Base-by-base conservation (phyloP, 2,113 vertebrate genomes). In the Hemichromis elongatus region DNA sequence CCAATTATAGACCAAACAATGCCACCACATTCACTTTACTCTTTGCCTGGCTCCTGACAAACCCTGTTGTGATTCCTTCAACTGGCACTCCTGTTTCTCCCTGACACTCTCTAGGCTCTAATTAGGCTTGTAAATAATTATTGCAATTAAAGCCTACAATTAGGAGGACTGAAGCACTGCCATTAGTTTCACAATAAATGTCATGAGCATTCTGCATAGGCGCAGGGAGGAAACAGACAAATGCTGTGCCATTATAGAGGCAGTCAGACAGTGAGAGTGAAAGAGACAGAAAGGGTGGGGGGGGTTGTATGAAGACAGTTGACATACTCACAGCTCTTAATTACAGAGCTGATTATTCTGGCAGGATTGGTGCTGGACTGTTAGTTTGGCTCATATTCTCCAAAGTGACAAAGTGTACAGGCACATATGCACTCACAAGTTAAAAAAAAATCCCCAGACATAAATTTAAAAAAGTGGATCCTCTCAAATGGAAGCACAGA, bases 121-220 rank as follows among this genome's bases (percentile, higher is more conserved):
- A 96, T 96, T 96, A 96, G 95, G 92, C 96, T 95, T 95, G 96
- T 96, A 96, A 96, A 96, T 96, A 96, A 96, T 96, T 94, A 96
- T 96, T 96, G 96, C 96, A 96, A 96, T 96, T 96, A 96, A 96
- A 96, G 95, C 94, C 95, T 92, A 95, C 96, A 96, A 96, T 96
- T 96, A 96, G 90, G 89, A 90, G 91, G 85, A 95, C 92, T 89
- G 92, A 94, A 93, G 95, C 92, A 82, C 94, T 81, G 90, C 94
- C 94, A 95, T 96, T 95, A 95, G 90, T 87, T 89, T 94, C 91
- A 95, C 92, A 95, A 93, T 92, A 94, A 94, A 96, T 95, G 95
- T 93, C 93, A 94, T n/a, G 90, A 92, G 91, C 90, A 84, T 89
- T 93, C 93, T 91, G 93, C 85, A 87, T 88, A 89, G 88, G 90